Percentiles rank a stretch among this genome's conserved stretches.
Conservation (phyloP, 2,888 invertebrate species). For the Rhamphomyia laevipes region DNA sequence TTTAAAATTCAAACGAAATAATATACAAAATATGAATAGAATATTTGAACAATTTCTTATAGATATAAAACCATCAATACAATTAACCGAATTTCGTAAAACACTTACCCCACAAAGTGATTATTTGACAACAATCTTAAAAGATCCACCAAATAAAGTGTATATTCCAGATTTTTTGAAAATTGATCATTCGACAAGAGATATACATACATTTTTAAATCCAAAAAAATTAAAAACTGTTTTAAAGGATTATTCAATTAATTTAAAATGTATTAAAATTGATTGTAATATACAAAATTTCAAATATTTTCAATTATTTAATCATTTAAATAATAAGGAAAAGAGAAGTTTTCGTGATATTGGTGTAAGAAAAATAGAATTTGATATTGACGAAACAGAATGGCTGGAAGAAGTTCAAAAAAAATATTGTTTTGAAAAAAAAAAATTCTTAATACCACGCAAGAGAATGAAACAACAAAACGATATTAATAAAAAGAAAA, state of each 20-base stretch:
- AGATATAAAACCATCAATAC: conserved; percentile 8
- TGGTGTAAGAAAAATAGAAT: conserved; percentile 17
- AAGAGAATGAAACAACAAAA: conserved; percentile 3
- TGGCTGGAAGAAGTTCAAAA: conserved; percentile 22
- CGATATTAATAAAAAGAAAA: background rate
- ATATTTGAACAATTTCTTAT: conserved; percentile 24
- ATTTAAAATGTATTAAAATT: conserved; percentile 20
- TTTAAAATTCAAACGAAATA: conserved; percentile 13
- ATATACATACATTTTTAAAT: conserved; percentile 23
- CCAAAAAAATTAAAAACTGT: conserved; percentile 17
- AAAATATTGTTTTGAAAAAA: conserved; percentile 7
- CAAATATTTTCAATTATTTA: conserved; percentile 21
- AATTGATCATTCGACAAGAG: conserved; percentile 23
- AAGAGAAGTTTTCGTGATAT: background rate
- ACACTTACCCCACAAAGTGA: conserved; percentile 27
- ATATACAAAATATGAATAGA: conserved; percentile 19
- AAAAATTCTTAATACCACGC: conserved; percentile 14
- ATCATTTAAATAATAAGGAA: conserved; percentile 6
- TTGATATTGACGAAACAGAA: conserved; percentile 18
- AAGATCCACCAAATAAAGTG: conserved; percentile 7
- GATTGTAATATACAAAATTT: conserved; percentile 16
- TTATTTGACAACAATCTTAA: conserved; percentile 26
- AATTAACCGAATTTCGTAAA: conserved; percentile 18
- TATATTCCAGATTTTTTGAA: conserved; percentile 26
- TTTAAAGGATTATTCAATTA: conserved; percentile 15